A percentile compares a stretch with the other conserved stretches of the same genome.
Conservation (phyloP, 2,797 vertebrate species). For the Thamnophis elegans region DNA sequence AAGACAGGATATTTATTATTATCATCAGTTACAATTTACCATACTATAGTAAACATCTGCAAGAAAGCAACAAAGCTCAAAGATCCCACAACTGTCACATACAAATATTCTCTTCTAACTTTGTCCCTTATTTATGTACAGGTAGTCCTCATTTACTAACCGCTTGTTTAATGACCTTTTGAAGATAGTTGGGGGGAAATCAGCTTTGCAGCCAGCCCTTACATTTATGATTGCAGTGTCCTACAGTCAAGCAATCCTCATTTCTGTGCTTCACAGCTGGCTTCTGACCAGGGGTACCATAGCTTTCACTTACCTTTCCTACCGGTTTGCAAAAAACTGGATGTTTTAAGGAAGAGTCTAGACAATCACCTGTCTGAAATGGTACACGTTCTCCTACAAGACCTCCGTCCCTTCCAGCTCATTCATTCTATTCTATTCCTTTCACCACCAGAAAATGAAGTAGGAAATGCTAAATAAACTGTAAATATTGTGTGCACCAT, state of each 20-base stretch:
- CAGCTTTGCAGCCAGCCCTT: background rate
- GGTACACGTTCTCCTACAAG: no score
- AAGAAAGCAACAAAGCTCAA: background rate
- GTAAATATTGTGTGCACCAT: background rate
- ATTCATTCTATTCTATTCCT: no score
- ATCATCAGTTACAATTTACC: slow-evolving; percentile 34
- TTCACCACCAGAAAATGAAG: background rate
- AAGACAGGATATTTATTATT: slow-evolving; percentile 44
- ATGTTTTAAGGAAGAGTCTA: no score
- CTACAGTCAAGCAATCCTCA: background rate
- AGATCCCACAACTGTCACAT: background rate
- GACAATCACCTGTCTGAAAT: no score
- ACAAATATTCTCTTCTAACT: background rate
- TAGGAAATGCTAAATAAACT: background rate
- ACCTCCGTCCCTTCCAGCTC: no score
- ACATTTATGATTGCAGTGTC: background rate
- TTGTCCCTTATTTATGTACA: background rate
- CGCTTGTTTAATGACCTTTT: background rate
- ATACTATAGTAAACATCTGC: background rate
- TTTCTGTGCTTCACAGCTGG: background rate
- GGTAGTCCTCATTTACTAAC: background rate
- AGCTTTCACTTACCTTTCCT: no score
- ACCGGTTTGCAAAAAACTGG: no score
- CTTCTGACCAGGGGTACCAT: background rate
- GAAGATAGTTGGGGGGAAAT: background rate